Evolutionary conservation across 2,888 invertebrate genomes (phyloP).

Genomic region (Morpho deidamia): DNA sequence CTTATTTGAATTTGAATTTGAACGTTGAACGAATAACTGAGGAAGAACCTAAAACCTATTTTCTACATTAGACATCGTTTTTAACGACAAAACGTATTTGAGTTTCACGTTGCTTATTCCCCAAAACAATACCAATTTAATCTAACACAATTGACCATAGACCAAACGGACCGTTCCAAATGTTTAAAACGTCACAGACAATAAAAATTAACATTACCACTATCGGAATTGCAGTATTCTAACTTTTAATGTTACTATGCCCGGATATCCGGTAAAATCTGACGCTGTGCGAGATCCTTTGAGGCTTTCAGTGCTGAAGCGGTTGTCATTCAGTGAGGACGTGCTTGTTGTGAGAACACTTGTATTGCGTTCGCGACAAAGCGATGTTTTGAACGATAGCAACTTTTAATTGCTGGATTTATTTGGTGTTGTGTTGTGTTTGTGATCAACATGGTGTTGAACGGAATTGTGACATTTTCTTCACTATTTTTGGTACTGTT

Average conservation of each 20-base stretch:
- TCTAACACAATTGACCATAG: neutral
- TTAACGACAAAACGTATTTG: no score
- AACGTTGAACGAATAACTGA: no score
- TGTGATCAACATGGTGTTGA: slow-evolving; percentile 41
- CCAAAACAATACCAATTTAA: slow-evolving; percentile 1
- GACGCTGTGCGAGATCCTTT: slow-evolving; percentile 22
- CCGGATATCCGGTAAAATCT: slow-evolving; percentile 35
- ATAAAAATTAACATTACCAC: slow-evolving; percentile 17
- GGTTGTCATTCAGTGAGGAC: slow-evolving; percentile 36
- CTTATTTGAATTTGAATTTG: no score
- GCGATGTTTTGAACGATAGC: slow-evolving; percentile 15
- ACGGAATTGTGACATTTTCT: slow-evolving; percentile 38
- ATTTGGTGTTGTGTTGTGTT: slow-evolving; percentile 28
- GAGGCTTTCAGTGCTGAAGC: slow-evolving; percentile 23
- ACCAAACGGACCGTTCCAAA: slow-evolving; percentile 7
- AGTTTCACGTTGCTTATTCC: neutral
- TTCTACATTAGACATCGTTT: no score
- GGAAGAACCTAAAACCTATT: no score
- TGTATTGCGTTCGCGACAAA: slow-evolving; percentile 1
- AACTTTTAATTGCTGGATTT: no score
- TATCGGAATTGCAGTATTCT: slow-evolving; percentile 31
- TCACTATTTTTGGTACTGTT: slow-evolving; percentile 49
- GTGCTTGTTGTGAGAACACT: slow-evolving; percentile 19
- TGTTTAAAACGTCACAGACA: slow-evolving; percentile 13
- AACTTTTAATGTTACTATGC: slow-evolving; percentile 22